phyloP scores from a whole-genome alignment of 2,113 vertebrate species.

The Solenodon paradoxus region DNA sequence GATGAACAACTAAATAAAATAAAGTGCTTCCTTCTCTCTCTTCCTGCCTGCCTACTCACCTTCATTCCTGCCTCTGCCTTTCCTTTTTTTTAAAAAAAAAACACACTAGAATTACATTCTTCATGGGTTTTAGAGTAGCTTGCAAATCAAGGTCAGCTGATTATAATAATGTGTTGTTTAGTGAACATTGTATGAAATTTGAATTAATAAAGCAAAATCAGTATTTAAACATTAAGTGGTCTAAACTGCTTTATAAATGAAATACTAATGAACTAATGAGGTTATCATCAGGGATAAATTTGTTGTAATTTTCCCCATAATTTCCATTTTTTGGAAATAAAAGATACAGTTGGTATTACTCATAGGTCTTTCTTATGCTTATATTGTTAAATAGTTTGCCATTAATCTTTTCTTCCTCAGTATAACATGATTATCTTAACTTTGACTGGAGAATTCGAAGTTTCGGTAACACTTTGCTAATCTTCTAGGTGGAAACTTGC shows the following conservation, averaged over 20 bases:
- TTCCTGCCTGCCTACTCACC: no score
- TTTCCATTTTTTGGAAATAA: constrained; percentile 28
- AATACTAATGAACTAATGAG: background rate
- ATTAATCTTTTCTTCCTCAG: background rate
- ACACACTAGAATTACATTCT: background rate
- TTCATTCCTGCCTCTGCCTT: no score
- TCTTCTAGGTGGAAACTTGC: constrained; percentile 88
- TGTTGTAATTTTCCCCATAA: background rate
- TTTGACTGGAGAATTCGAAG: background rate
- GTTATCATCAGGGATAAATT: constrained; percentile 25
- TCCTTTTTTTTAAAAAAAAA: no score
- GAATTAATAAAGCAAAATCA: constrained; percentile 29
- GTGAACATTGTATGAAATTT: constrained; percentile 17
- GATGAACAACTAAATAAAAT: no score
- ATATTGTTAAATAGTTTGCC: background rate
- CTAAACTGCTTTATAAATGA: constrained; percentile 42
- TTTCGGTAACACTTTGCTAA: background rate
- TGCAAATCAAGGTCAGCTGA: background rate
- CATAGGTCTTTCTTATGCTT: background rate
- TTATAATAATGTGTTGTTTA: background rate
- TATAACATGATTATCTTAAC: background rate
- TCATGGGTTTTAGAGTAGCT: background rate
- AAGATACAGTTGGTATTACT: background rate
- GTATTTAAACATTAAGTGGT: constrained; percentile 38
- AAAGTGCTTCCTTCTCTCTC: no score